Evolutionary conservation across 1,140 invertebrate species (phyloP), one percentile per base, ranked within the genome.

Genomic region (Ceratina calcarata): DNA sequence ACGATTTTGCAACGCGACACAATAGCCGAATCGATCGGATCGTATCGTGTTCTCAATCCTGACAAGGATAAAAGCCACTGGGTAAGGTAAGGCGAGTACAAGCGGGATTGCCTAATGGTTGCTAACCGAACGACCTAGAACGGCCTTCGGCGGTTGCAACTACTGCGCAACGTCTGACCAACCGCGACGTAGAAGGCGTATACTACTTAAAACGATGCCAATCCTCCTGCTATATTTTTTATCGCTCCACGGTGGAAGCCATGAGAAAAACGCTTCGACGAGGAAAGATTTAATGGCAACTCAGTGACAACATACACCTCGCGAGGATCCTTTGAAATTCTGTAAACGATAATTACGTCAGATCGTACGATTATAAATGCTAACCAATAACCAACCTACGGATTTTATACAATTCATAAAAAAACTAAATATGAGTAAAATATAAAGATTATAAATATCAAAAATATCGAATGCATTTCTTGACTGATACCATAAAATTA

Each of bases 81-180:
- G 66, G 81, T 86, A 86, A 86, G 85, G 85, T 80, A 87, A 87
- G 61, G 79, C 37, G 37, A 72, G 80, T 62, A 73, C 78, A 78
- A 85, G 83, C 85, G 83, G 61, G 37, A 78, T 87, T 81, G 82
- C 79, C 74, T 79, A 86, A 86, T 80, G 78, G 78, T 78, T 20
- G 73, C 77, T 78, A 18, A 81, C 73, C 69, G 80, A 86, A 88
- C 86, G 82, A 84, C 88, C 88, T 89, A 89, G 88, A 89, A 89
- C 88, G 88, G 82, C 88, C 88, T 89, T 89, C 88, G 78, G 20
- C 80, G 73, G 53, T 62, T 69, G 66, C 76, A 32, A 61, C 75
- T 78, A 85, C 37, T 45, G 37, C 79, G 73, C 72, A 84, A 83
- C 65, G 85, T 77, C 81, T 83, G 86, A 85, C 83, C 86, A 89